These are phyloP conservation scores for Tragulus kanchil DNA, from an alignment of 2,113 vertebrate species.

Conservation along the genomic window DNA sequence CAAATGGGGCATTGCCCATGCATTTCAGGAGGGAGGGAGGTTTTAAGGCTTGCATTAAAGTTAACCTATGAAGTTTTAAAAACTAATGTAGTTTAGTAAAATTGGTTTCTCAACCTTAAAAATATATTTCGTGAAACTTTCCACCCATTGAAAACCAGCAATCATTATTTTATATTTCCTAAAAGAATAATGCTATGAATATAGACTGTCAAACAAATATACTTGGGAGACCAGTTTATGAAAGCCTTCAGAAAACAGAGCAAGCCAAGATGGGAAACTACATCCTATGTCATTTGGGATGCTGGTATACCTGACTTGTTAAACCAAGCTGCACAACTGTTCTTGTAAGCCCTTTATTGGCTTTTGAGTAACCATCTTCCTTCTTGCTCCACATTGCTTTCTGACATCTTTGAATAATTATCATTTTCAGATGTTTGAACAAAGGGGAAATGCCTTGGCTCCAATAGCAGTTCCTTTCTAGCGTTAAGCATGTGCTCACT, in stretches of 20 bases:
- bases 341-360: neutral
- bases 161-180: neutral
- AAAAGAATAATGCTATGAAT: conserved; percentile 14
- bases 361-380: neutral
- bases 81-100: neutral
- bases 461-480: neutral
- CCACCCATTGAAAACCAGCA: neutral
- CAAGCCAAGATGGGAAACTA: neutral
- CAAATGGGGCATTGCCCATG: neutral
- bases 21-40: neutral
- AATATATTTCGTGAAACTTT: neutral
- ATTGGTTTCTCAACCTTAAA: neutral
- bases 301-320: neutral
- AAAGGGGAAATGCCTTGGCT: neutral
- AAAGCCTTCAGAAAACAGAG: neutral
- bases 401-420: neutral
- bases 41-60: conserved; percentile 31
- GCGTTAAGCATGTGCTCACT: neutral
- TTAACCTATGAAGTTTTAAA: neutral
- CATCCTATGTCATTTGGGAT: neutral
- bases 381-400: rapidly evolving
- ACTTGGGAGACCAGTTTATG: conserved; percentile 5
- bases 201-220: neutral
- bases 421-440: conserved; percentile 17
- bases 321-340: conserved; percentile 2